Base-by-base conservation (phyloP, 2,797 vertebrate species). In the Coranthus polyacanthus region DNA sequence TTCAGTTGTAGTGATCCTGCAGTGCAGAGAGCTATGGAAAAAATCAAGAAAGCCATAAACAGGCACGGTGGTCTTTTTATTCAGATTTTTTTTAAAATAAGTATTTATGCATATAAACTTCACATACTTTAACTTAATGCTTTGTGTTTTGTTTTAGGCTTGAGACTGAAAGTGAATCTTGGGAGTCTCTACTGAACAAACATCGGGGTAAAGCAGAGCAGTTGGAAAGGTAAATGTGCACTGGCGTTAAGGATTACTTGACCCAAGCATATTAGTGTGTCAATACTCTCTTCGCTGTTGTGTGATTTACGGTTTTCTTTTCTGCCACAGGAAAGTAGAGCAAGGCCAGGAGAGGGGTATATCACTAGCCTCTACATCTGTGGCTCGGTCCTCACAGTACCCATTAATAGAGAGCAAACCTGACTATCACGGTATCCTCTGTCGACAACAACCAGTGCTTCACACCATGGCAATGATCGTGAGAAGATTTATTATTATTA, bases 131-230 rank as follows among this genome's bases (percentile, higher is more conserved):
- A 37, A 13, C 21, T 41, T 41, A 17, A 3, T 11, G 5, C 7
- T 26, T 42, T 56, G 42, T 73, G 16, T 51, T 87, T 10, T 79
- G 17, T 79, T 89, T 66, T 63, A 95, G 94, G 72, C 77, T 95
- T 18, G 87, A 93, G 63, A 67, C 72, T 61, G 94, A 95, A 84
- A 89, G 85, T 80, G 71, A 84, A 4, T 90, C 92, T 26, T 95
- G 94, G 94, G 88, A 93, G 55, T 61, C 82, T 0, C 87, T 95
- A 18, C 61, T 95, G 21, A 85, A 87, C 46, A 94, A 93, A 87
- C 93, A 95, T 71, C 69, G 39, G 26, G 69, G 47, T 43, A 92
- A 87, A 87, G 90, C 93, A 43, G 86, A 93, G 37, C 86, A 93
- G 56, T 46, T 94, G 61, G 68, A 92, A 83, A 89, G 75, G 94